Evolutionary conservation across 2,797 vertebrate species (phyloP).

Genomic region (Sebastes alutus): DNA sequence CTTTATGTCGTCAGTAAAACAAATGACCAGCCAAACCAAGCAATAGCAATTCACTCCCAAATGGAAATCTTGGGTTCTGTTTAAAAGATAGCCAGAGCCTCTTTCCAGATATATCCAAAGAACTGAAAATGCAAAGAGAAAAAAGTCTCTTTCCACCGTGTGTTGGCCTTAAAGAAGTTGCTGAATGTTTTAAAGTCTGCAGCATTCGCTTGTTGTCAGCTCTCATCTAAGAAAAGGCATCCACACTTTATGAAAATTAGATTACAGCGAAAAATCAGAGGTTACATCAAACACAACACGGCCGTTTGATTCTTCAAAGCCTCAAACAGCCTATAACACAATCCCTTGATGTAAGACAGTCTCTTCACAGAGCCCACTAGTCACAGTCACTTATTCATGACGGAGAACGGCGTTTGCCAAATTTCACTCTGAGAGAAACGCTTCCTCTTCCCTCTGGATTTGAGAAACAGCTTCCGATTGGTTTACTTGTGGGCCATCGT

Average conservation of each 20-base stretch:
- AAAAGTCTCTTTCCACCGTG: neutral
- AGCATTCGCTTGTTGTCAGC: conserved; percentile 47
- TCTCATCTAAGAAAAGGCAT: conserved; percentile 35
- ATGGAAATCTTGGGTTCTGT: no score
- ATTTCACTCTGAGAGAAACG: conserved; percentile 48
- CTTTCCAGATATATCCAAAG: no score
- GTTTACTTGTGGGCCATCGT: conserved; percentile 58
- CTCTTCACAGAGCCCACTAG: conserved; percentile 49
- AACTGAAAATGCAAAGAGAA: neutral
- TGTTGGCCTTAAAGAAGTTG: neutral
- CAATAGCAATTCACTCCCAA: no score
- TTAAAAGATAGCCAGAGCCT: no score
- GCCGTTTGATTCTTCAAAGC: conserved; percentile 66
- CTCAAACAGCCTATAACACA: conserved; percentile 46
- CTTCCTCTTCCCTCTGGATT: conserved; percentile 49
- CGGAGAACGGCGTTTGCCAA: conserved; percentile 41
- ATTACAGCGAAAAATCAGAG: conserved; percentile 63
- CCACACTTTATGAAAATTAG: conserved; percentile 67
- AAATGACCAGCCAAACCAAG: no score
- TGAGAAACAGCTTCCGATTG: conserved; percentile 42
- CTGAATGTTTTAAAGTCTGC: conserved; percentile 8
- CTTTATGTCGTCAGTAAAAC: no score
- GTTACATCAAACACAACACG: conserved; percentile 69
- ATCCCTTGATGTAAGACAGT: conserved; percentile 55
- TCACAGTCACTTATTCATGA: conserved; percentile 70